Base-by-base conservation (phyloP, 2,888 invertebrate genomes). In the Nasonovia ribisnigri region DNA sequence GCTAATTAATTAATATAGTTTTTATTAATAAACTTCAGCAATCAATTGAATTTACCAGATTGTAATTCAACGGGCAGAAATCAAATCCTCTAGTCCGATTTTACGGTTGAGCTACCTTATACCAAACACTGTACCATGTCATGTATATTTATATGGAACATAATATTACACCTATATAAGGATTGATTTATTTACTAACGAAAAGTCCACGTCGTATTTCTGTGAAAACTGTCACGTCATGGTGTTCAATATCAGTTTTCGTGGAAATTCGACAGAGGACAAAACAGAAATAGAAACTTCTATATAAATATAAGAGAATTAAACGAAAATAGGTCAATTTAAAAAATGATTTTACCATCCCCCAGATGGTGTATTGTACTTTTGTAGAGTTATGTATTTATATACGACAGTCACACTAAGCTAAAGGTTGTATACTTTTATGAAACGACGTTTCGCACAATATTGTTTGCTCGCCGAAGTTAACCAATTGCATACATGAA, bases 321-420 rank as follows among this genome's bases (percentile, higher is more conserved):
- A 43, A 89, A 36, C 29, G 10, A 51, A 84, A 84, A 91, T 42
- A 42, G 77, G 77, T 91, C 51, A 51, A 36, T 91, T 89, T 6
- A 26, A 91, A 91, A 51, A 91, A 84, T 42, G 77, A 51, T 54
- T 36, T 91, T 51, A 51, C 90, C 48, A 91, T 42, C 90, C 36
- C 51, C 13, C 13, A 36, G 67, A n/a, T 36, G 11, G 36, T 42
- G 77, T 60, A 57, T 57, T 46, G 60, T 36, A 90, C 48, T 91
- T 51, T 51, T 84, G 51, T 16, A 91, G 8, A 29, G 8, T 42
- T 20, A 36, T 77, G 6, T 77, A 20, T 77, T 36, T 77, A 77
- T 77, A 36, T 24, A 36, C 20, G 8, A 36, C 20, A 6, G 51
- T 84, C 42, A 29, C 48, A 29, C 48, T 48, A 16, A 43, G 54